Base-by-base conservation (phyloP, 2,797 vertebrate genomes). In the Basileuterus tristriatus region DNA sequence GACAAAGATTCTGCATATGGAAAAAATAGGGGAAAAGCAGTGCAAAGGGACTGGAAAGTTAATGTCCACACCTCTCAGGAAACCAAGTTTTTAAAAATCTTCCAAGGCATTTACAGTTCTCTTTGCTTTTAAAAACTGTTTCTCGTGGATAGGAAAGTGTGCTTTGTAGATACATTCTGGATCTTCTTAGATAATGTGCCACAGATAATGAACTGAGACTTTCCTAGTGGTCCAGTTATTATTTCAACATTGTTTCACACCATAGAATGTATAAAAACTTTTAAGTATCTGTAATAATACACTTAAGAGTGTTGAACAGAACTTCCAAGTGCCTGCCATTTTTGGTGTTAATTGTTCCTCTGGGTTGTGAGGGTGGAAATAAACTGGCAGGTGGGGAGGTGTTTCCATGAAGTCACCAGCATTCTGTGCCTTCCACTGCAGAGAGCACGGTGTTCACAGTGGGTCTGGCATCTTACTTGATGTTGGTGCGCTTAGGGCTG, bases 341-440 rank as follows among this genome's bases (percentile, higher is more conserved):
- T 75, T 53, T 81, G 34, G 12, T 67, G 44, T 39, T 67, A 46
- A 32, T 23, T 39, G 32, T 32, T 68, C 13, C 22, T 39, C 20
- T 69, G 84, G 15, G 5, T 67, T 74, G 26, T 63, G 37, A 82
- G 21, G 10, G 11, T 62, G 21, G 30, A n/a, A 72, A 41, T 43
- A 41, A 84, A 65, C 62, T 22, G 43, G 18, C 1, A 4, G 11
- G 24, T 2, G 12, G 2, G 8, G 3, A 19, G 2, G 2, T 21
- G 11, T 39, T 77, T 69, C 47, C 26, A 5, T 8, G 27, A 43
- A 22, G 47, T 41, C 64, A 24, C 16, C 8, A 15, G 21, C 9
- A 8, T 55, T 79, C 32, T 26, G 10, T 64, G 58, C 36, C 70
- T 24, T 71, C 26, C 15, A 9, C n/a, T 5, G 0, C 22, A 7